A percentile compares a stretch with the other conserved stretches of the same genome.
Evolutionary conservation across 2,113 vertebrate species (phyloP).

Genomic region (Bos taurus): DNA sequence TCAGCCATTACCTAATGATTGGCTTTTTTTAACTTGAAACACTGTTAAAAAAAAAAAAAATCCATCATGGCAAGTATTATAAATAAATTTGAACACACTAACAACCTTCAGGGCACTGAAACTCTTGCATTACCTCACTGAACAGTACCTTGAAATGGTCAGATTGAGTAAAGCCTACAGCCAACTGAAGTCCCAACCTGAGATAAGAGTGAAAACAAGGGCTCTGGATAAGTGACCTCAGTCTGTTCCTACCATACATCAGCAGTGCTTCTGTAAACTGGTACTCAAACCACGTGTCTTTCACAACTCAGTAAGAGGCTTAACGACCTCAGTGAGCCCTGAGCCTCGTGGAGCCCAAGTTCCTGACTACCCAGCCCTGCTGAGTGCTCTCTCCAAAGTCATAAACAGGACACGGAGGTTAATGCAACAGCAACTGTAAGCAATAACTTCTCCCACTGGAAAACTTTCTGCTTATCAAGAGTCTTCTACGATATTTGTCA

Average conservation of each 20-base stretch:
- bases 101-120: background rate
- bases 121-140: background rate
- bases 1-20: background rate
- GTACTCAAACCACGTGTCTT: fast-evolving
- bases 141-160: background rate
- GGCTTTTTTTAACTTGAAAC: background rate
- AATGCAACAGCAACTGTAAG: background rate
- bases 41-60: background rate
- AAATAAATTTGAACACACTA: background rate
- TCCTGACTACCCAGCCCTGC: fast-evolving
- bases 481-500: background rate
- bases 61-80: background rate
- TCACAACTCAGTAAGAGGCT: too few relatives aligned
- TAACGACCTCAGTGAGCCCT: fast-evolving
- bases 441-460: fast-evolving
- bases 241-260: fast-evolving
- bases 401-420: fast-evolving
- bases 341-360: too few relatives aligned
- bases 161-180: background rate
- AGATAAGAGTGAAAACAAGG: background rate
- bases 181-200: background rate
- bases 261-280: background rate
- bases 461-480: background rate
- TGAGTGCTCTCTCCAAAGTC: background rate
- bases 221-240: background rate